phyloP scores from a whole-genome alignment of 2,888 invertebrate species.

The Bhutanitis thaidina region DNA sequence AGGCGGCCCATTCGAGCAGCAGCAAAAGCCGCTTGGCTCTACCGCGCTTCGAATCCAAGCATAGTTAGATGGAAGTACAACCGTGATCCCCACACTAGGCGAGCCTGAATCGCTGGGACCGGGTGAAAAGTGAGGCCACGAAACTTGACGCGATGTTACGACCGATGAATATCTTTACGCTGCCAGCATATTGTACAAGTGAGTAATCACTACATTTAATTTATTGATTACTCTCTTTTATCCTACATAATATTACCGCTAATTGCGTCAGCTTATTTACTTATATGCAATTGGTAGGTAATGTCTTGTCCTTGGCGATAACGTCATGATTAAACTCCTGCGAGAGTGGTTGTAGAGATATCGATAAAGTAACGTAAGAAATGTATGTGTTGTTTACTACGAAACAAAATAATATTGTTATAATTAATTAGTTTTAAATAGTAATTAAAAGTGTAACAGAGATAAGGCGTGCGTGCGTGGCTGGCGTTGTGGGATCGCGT shows the following conservation, averaged over 20 bases:
- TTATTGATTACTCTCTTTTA: no score
- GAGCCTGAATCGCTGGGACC: no score
- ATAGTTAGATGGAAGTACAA: no score
- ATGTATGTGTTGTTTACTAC: conserved; percentile 34
- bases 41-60: no score
- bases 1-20: no score
- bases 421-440: conserved; percentile 67
- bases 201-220: no score
- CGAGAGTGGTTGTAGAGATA: neutral
- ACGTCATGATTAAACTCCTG: neutral
- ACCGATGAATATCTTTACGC: no score
- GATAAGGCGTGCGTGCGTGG: conserved; percentile 57
- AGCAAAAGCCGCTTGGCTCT: no score
- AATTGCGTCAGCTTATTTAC: conserved; percentile 8
- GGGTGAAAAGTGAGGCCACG: no score
- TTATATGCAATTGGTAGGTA: conserved; percentile 5
- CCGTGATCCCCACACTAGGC: no score
- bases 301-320: neutral
- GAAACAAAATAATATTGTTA: conserved; percentile 49
- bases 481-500: conserved; percentile 33
- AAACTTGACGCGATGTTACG: no score
- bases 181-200: no score
- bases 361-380: conserved; percentile 22
- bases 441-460: conserved; percentile 65
- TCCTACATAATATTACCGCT: neutral